phyloP scores from a whole-genome alignment of 2,113 vertebrate species.

The Saccopteryx leptura region DNA sequence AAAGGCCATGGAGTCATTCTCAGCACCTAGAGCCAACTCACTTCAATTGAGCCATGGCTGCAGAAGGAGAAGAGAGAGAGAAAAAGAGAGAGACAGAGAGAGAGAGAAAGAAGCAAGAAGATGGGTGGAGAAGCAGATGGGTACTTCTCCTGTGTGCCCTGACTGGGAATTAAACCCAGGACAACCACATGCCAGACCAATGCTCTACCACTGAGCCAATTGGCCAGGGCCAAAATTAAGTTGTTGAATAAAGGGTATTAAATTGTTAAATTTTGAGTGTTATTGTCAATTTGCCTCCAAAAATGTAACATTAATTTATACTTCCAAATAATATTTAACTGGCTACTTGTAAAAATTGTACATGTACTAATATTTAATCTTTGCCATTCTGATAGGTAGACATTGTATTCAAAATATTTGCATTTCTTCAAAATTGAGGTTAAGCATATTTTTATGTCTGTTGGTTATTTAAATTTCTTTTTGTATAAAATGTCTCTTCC shows the following conservation, averaged over 20 bases:
- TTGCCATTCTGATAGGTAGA: background rate
- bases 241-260: slow-evolving; percentile 34
- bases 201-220: too few species aligned
- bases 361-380: background rate
- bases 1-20: too few species aligned
- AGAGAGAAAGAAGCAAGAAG: too few species aligned
- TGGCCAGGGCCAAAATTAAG: too few species aligned
- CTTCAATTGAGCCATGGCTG: too few species aligned
- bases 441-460: background rate
- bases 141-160: too few species aligned
- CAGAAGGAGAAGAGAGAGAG: too few species aligned
- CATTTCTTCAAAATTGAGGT: background rate
- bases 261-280: background rate
- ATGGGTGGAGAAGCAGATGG: too few species aligned
- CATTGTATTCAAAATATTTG: slow-evolving; percentile 5
- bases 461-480: slow-evolving; percentile 38
- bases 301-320: background rate
- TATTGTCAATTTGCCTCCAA: background rate
- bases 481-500: background rate
- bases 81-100: too few species aligned
- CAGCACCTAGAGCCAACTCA: too few species aligned
- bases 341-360: background rate
- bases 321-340: background rate
- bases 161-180: too few species aligned
- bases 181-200: too few species aligned